A percentile compares a stretch with the other conserved stretches of the same genome.
phyloP scores from a whole-genome alignment of 2,888 invertebrate species.

The Chrysotoxum bicinctum region DNA sequence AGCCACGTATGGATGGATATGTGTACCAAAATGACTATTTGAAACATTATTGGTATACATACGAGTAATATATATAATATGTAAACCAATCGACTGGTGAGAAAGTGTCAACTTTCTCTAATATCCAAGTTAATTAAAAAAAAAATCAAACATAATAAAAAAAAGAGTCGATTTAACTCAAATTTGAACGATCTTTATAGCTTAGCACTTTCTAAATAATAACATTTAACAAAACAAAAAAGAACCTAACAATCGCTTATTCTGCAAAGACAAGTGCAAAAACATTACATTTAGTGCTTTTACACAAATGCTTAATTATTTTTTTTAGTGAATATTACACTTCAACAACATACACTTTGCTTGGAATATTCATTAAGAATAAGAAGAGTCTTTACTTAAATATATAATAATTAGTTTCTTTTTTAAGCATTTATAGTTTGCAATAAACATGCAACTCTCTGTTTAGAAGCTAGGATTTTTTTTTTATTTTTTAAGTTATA shows the following conservation, averaged over 20 bases:
- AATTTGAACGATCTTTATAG: not conserved
- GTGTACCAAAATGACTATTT: too few relatives aligned
- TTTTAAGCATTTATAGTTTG: not conserved
- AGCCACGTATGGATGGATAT: too few relatives aligned
- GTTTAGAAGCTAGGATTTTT: slow-evolving; percentile 9
- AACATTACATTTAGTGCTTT: slow-evolving; percentile 34
- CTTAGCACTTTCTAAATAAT: not conserved
- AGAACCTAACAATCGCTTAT: not conserved
- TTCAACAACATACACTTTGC: slow-evolving; percentile 41
- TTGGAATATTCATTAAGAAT: slow-evolving; percentile 20
- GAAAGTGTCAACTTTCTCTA: too few relatives aligned
- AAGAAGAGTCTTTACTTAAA: slow-evolving; percentile 3
- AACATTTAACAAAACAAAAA: not conserved
- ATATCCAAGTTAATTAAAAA: not conserved
- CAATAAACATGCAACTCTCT: slow-evolving; percentile 1
- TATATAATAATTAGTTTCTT: not conserved
- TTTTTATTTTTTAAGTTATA: not conserved
- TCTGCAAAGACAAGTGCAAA: slow-evolving; percentile 38
- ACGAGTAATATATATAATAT: too few relatives aligned
- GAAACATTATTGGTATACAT: too few relatives aligned
- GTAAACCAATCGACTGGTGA: too few relatives aligned
- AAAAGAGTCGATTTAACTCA: not conserved
- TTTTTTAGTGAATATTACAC: slow-evolving; percentile 59
- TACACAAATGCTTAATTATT: slow-evolving; percentile 30
- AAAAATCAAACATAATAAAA: not conserved